Conservation (phyloP, 1,140 invertebrate genomes). For the Drosophila ercepeae region DNA sequence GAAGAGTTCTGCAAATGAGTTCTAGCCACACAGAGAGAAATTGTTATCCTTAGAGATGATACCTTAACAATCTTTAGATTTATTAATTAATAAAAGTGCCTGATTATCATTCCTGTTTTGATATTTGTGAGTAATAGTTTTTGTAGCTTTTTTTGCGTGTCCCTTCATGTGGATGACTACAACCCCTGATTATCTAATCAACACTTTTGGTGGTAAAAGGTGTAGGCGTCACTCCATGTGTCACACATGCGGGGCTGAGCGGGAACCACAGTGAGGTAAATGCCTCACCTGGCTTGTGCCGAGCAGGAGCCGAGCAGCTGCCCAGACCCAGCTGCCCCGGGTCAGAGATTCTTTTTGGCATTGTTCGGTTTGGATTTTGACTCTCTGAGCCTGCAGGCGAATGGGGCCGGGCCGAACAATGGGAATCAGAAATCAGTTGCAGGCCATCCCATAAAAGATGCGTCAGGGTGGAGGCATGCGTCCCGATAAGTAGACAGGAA, state of each 20-base stretch:
- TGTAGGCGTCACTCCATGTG: slow-evolving; percentile 29
- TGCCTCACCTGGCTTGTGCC: slow-evolving; percentile 51
- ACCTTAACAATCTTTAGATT: not conserved
- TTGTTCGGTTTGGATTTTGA: slow-evolving; percentile 42
- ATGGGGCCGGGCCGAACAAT: slow-evolving; percentile 32
- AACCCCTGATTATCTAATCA: slow-evolving; percentile 41
- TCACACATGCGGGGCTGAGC: slow-evolving; percentile 35
- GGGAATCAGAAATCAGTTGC: slow-evolving; percentile 39
- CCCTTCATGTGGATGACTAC: slow-evolving; percentile 16
- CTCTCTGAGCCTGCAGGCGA: slow-evolving; percentile 37
- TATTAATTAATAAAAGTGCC: not conserved
- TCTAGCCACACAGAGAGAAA: slow-evolving; percentile 15
- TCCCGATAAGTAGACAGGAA: slow-evolving; percentile 32
- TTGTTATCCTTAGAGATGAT: not conserved
- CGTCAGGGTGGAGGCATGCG: slow-evolving; percentile 5
- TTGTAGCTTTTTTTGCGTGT: slow-evolving; percentile 2
- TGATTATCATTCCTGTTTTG: not conserved
- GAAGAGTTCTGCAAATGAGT: slow-evolving; percentile 8
- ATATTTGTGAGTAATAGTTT: not conserved
- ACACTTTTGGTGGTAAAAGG: slow-evolving; percentile 22
- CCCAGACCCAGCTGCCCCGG: slow-evolving; percentile 38
- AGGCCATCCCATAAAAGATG: slow-evolving; percentile 26
- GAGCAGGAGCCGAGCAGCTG: slow-evolving; percentile 41
- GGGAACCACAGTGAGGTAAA: not conserved
- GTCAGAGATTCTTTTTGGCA: slow-evolving; percentile 31